Evolutionary conservation across 2,113 vertebrate species (phyloP), one percentile per base, ranked within the genome.

Genomic region (Eurystomus gularis): DNA sequence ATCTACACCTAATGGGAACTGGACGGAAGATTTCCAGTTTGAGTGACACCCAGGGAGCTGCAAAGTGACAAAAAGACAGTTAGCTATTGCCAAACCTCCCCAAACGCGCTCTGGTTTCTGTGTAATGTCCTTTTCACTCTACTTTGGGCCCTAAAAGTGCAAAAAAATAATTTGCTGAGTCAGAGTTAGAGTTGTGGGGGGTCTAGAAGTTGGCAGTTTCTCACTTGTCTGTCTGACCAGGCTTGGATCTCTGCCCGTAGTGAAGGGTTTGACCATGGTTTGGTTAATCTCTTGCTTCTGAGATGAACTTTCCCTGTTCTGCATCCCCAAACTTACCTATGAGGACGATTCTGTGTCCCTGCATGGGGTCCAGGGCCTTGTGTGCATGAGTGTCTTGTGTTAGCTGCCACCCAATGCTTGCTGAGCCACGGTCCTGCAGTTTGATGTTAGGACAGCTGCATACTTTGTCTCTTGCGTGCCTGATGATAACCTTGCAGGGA

Each of bases 61-160:
- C 72, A 15, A 82, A 95, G 94, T 94, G 97, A 96, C 94, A 96
- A 97, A 97, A 96, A 90, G 90, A 81, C 85, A 55, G 88, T 82
- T 84, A 55, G 71, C 72, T 4, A 1, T 55, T 95, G 94, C 92
- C 84, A 79, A 28, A 85, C 58, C 64, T 78, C 69, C 76, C 35
- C 8, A 6, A n/a, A 48, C 25, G 0, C 35, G 25, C 33, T 69
- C 86, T 71, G 46, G 37, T 73, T 92, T 86, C 79, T 51, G 1
- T 25, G 39, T 28, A 20, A 14, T 3, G 44, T 75, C 77, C 79
- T 86, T 92, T 52, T 33, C 31, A 1, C 26, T 66, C 37, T 19
- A 5, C 28, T 46, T 37, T 5, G 31, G 55, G 83, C 52, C 35
- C 25, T n/a, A 35, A 29, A 70, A 75, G 54, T 48, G 76, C 15